Evolutionary conservation across 2,888 invertebrate genomes (phyloP).

Genomic region (Thereva unica): DNA sequence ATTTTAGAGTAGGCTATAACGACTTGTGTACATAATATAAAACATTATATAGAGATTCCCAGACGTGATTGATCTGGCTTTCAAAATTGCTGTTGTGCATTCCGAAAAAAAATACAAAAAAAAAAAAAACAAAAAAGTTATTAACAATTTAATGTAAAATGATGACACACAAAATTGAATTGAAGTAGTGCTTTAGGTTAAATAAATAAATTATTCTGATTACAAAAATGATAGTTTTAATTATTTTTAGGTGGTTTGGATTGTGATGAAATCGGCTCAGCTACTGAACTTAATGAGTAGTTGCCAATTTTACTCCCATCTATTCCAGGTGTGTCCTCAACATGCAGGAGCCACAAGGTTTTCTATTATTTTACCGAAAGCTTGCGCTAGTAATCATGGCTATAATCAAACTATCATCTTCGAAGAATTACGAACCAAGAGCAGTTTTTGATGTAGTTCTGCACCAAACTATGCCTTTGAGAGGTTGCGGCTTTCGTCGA

Average conservation of each 20-base stretch:
- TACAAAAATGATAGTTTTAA: slow-evolving; percentile 13
- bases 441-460: no score
- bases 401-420: no score
- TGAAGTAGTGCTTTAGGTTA: slow-evolving; percentile 30
- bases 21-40: slow-evolving; percentile 14
- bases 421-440: no score
- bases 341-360: no score
- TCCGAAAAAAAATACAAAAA: background rate
- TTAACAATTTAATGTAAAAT: slow-evolving; percentile 26
- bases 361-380: no score
- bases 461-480: no score
- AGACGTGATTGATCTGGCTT: background rate
- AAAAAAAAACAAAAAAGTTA: slow-evolving; percentile 4
- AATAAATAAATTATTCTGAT: slow-evolving; percentile 37
- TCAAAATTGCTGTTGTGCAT: slow-evolving; percentile 32
- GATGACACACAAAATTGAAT: slow-evolving; percentile 16
- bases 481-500: no score
- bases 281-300: no score
- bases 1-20: slow-evolving; percentile 2
- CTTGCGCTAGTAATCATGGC: no score
- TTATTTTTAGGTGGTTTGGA: background rate
- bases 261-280: no score
- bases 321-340: no score
- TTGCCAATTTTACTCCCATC: no score
- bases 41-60: background rate